These are phyloP conservation scores for Saturnia japonica DNA, from an alignment of 2,888 invertebrate genomes.

Conservation along the genomic window DNA sequence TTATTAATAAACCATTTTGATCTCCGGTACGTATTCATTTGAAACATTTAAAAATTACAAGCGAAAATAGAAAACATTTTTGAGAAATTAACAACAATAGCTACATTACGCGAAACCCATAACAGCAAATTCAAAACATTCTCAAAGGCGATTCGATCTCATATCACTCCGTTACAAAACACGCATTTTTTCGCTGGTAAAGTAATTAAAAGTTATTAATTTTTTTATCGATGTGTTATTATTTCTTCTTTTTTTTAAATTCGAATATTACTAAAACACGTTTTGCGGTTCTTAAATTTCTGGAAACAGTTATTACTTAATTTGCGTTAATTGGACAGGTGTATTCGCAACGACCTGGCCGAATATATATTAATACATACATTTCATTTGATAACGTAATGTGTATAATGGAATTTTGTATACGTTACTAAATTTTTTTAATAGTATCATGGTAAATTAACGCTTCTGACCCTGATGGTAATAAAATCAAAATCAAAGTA, in stretches of 20 bases:
- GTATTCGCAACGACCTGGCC: neutral
- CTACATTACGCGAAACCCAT: neutral
- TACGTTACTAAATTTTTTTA: too few relatives aligned
- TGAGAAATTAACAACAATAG: conserved; percentile 7
- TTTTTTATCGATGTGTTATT: conserved; percentile 11
- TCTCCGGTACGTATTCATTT: neutral
- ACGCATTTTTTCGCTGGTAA: neutral
- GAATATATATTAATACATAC: neutral
- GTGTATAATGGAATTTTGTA: neutral
- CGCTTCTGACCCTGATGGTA: too few relatives aligned
- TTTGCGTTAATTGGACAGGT: conserved; percentile 7
- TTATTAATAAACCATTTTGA: neutral
- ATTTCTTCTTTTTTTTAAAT: neutral
- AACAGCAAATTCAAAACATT: neutral
- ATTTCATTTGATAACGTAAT: conserved; percentile 2
- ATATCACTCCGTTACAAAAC: conserved; percentile 10
- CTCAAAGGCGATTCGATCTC: neutral
- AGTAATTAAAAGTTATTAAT: conserved; percentile 8
- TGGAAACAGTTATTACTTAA: conserved; percentile 13
- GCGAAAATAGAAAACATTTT: neutral
- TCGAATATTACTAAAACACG: conserved; percentile 10
- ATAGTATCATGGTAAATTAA: too few relatives aligned
- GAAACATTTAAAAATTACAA: neutral
- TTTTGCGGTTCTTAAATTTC: neutral
- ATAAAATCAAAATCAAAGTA: too few relatives aligned